phyloP scores from a whole-genome alignment of 2,888 invertebrate species.

The Yponomeuta plumbellus region DNA sequence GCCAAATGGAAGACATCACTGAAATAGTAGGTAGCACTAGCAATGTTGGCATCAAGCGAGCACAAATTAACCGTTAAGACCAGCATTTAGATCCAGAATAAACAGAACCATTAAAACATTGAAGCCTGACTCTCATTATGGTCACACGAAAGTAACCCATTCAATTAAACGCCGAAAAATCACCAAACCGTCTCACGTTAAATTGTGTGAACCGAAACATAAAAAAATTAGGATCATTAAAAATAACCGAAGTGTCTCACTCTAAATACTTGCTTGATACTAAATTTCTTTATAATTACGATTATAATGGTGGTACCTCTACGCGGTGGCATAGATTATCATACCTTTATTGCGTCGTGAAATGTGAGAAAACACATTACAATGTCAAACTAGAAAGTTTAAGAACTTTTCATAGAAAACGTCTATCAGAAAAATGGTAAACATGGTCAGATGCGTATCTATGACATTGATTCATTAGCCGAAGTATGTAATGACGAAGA shows the following conservation, averaged over 20 bases:
- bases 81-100: conserved; percentile 9
- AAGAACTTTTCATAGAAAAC: conserved; percentile 15
- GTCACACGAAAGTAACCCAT: conserved; percentile 30
- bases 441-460: conserved; percentile 14
- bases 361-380: conserved; percentile 32
- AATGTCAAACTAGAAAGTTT: conserved; percentile 16
- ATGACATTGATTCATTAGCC: conserved; percentile 17
- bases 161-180: conserved; percentile 44
- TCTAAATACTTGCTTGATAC: conserved; percentile 25
- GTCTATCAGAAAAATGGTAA: conserved; percentile 12
- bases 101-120: conserved; percentile 15
- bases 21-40: not conserved
- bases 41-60: not conserved
- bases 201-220: conserved; percentile 41
- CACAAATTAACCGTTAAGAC: conserved; percentile 5
- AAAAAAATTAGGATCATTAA: conserved; percentile 34
- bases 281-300: conserved; percentile 35
- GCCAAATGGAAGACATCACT: conserved; percentile 8
- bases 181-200: conserved; percentile 30
- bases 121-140: conserved; percentile 17
- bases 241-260: conserved; percentile 30
- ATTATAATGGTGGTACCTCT: conserved; percentile 25
- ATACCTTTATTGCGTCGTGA: conserved; percentile 23
- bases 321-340: conserved; percentile 15
- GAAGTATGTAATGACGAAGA: conserved; percentile 1